Base-by-base conservation (phyloP, 2,113 vertebrate genomes). In the Hippocampus abdominalis region DNA sequence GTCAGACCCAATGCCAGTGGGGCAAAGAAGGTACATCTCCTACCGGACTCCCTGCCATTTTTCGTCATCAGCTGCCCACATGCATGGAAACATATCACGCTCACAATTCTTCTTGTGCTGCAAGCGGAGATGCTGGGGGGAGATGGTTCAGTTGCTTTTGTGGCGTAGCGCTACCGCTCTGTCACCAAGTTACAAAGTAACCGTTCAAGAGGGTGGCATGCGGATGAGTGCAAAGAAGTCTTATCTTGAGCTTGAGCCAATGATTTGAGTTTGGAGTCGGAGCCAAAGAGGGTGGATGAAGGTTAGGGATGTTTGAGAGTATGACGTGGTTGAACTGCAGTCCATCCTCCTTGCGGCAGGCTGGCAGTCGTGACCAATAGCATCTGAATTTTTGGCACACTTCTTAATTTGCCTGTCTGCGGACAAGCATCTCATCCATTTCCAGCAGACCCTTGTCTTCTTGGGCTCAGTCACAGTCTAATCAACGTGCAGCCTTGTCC, bases 281-380 rank as follows among this genome's bases (percentile, higher is more conserved):
- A 46, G 64, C 11, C 53, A 40, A 66, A 6, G 32, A 73, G 59
- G 63, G 64, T 29, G n/a, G 63, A 67, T 63, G 39, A 57, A 62
- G 69, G 66, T 67, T 78, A 39, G 25, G 42, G 62, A 69, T 48
- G 69, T 56, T 69, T 60, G 21, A 13, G 66, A 63, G 46, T 54
- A 39, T 60, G 51, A 59, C 66, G 70, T 57, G 68, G 49, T 23
- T 76, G 64, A 64, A 44, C 74, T 76, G 70, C 77, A 63, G 56
- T 64, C 81, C 84, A 94, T 80, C 93, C 90, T 75, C 93, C 92
- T 80, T 93, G 90, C 92, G 93, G 94, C 75, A 93, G 88, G 63
- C 83, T 81, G 3, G 66, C 81, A 72, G 91, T 89, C 94, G 95
- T 94, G 89, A 83, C 89, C 84, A 81, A 83, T 21, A 71, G 44